These are phyloP conservation scores for Lasiurus cinereus DNA, from an alignment of 2,113 vertebrate species.

Conservation along the genomic window DNA sequence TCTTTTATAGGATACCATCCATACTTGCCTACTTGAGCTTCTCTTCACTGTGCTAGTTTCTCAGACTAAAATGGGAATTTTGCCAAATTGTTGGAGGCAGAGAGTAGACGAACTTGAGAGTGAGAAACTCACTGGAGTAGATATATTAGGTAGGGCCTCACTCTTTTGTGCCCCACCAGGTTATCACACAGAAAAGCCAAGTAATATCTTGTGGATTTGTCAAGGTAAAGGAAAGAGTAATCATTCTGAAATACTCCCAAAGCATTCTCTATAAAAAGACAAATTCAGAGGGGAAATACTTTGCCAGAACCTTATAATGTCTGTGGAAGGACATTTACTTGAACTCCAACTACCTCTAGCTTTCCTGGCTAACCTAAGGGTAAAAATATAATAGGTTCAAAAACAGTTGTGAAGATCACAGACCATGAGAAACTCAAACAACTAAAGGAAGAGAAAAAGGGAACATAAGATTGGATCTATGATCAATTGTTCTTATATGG, in stretches of 20 bases:
- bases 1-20: not conserved
- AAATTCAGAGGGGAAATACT: not conserved
- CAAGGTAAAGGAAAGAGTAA: not conserved
- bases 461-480: not conserved
- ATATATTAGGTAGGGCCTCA: not conserved
- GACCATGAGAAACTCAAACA: not conserved
- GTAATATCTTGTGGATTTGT: not conserved
- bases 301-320: not conserved
- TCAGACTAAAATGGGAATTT: not conserved
- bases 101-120: not conserved
- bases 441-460: not conserved
- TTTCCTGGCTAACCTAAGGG: not conserved
- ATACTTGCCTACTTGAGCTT: not conserved
- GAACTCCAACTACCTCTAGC: not conserved
- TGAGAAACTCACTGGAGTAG: not conserved
- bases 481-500: not conserved
- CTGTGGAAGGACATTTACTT: conserved; percentile 22
- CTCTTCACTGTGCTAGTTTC: not conserved
- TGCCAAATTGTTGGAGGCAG: not conserved
- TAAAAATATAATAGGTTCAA: not conserved
- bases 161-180: not conserved
- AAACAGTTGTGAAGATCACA: not conserved
- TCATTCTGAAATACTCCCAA: not conserved
- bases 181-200: not conserved
- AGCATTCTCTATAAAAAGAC: not conserved